Conservation (phyloP, 2,113 vertebrate genomes). For the Dasyprocta punctata region DNA sequence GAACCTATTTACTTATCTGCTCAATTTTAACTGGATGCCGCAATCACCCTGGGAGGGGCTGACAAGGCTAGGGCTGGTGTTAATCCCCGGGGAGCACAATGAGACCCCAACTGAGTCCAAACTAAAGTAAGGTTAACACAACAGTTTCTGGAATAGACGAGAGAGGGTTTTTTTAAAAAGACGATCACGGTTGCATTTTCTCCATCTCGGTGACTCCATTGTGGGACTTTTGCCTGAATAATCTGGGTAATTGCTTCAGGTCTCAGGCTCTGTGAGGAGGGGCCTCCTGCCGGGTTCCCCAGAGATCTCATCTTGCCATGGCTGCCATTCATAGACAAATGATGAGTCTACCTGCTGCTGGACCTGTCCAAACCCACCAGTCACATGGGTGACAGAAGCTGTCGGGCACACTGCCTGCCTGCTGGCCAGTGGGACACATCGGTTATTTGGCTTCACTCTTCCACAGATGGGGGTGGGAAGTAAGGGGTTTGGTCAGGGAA, state of each 20-base stretch:
- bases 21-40: constrained; percentile 65
- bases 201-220: neutral
- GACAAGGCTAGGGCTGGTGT: neutral
- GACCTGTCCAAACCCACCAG: neutral
- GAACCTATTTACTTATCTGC: constrained; percentile 73
- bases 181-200: constrained; percentile 30
- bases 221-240: constrained; percentile 56
- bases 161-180: neutral
- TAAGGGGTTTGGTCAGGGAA: neutral
- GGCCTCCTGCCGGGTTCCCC: constrained; percentile 20
- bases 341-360: neutral
- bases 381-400: neutral
- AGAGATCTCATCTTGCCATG: neutral
- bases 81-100: neutral
- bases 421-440: fast-evolving
- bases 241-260: constrained; percentile 47
- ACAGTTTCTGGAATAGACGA: constrained; percentile 21
- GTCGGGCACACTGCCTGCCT: neutral
- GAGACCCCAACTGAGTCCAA: neutral
- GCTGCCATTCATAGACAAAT: neutral
- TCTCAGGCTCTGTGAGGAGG: neutral
- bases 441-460: neutral
- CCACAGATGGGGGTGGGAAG: neutral
- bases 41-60: neutral
- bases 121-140: constrained; percentile 7